Conservation (phyloP, 2,888 invertebrate species). For the Petrophora chlorosata region DNA sequence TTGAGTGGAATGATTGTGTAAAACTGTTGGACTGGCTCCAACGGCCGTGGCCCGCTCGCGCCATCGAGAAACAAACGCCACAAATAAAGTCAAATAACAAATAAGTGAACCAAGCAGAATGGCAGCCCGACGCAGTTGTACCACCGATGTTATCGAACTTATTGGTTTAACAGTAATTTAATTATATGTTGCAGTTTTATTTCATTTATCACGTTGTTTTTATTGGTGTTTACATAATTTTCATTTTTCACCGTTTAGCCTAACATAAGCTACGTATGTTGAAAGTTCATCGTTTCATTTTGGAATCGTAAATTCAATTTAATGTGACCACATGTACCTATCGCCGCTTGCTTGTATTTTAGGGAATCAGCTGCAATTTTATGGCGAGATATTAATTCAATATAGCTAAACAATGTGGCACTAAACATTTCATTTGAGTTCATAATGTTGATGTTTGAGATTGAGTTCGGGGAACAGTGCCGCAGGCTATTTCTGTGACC, state of each 20-base stretch:
- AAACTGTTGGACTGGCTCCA: slow-evolving; percentile 80
- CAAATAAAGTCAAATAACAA: slow-evolving; percentile 81
- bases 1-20: slow-evolving; percentile 84
- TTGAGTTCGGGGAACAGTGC: slow-evolving; percentile 47
- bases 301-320: slow-evolving; percentile 9
- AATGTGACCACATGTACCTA: slow-evolving; percentile 6
- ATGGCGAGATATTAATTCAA: slow-evolving; percentile 10
- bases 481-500: slow-evolving; percentile 54
- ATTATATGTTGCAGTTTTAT: not conserved
- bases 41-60: slow-evolving; percentile 57
- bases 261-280: not conserved
- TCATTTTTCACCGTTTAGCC: too few relatives aligned
- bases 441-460: slow-evolving; percentile 38
- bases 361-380: slow-evolving; percentile 10
- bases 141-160: slow-evolving; percentile 4
- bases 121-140: slow-evolving; percentile 16
- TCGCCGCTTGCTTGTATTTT: slow-evolving; percentile 3
- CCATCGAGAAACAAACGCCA: slow-evolving; percentile 75
- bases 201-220: too few relatives aligned
- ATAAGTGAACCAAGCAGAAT: slow-evolving; percentile 69
- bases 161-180: slow-evolving; percentile 2
- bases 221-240: too few relatives aligned
- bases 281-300: not conserved
- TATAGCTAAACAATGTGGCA: slow-evolving; percentile 7
- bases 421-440: slow-evolving; percentile 27